Percentiles rank a stretch among this genome's conserved stretches.
Evolutionary conservation across 2,888 invertebrate species (phyloP).

Genomic region (Macrosoma leucophasiata): DNA sequence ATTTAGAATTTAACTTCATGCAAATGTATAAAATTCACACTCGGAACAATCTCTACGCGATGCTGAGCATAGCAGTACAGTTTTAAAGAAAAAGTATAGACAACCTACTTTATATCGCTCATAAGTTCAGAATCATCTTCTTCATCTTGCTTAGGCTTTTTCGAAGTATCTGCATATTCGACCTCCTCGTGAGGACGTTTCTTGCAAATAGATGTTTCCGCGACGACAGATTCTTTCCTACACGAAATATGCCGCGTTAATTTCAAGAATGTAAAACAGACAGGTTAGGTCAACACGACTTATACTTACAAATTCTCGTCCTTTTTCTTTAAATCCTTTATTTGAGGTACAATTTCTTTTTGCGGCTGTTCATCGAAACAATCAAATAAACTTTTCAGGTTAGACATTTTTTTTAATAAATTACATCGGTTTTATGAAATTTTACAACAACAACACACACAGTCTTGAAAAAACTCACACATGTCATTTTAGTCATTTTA

Average conservation of each 20-base stretch:
- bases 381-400: constrained; percentile 55
- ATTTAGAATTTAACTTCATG: too few relatives aligned
- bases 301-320: constrained; percentile 41
- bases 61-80: too few relatives aligned
- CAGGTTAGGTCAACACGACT: constrained; percentile 39
- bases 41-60: constrained; percentile 1
- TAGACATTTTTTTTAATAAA: constrained; percentile 38
- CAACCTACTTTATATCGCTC: constrained; percentile 55
- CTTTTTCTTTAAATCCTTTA: constrained; percentile 40
- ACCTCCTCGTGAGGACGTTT: constrained; percentile 58
- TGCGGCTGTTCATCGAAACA: constrained; percentile 54
- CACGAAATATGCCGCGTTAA: constrained; percentile 1
- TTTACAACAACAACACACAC: not conserved
- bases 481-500: not conserved
- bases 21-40: not conserved
- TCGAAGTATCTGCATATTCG: constrained; percentile 49
- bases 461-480: not conserved
- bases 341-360: constrained; percentile 41
- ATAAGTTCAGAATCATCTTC: constrained; percentile 45
- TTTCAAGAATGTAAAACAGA: constrained; percentile 6
- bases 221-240: constrained; percentile 29
- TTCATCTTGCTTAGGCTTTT: constrained; percentile 47
- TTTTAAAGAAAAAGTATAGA: too few relatives aligned
- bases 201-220: constrained; percentile 27
- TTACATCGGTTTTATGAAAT: not conserved